Conservation (phyloP, 2,113 vertebrate genomes). For the Caloenas nicobarica region DNA sequence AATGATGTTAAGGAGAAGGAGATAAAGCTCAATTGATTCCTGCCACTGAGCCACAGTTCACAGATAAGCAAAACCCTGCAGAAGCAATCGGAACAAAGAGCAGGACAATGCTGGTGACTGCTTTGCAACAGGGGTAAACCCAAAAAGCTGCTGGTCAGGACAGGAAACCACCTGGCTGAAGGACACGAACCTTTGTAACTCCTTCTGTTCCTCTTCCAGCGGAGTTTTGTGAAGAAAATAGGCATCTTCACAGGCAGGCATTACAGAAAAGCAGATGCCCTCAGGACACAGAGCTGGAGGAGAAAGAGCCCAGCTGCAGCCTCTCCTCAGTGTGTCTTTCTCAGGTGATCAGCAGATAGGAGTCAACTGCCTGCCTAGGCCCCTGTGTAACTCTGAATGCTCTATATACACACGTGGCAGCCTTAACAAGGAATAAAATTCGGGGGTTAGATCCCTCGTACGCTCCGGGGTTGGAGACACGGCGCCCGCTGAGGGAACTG, state of each 20-base stretch:
- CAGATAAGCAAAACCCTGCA: neutral
- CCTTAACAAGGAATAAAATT: too few relatives aligned
- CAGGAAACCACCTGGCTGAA: neutral
- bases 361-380: accelerated
- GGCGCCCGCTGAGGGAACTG: accelerated
- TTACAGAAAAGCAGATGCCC: neutral
- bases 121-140: neutral
- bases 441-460: accelerated
- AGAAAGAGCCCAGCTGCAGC: neutral
- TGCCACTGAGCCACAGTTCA: neutral
- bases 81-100: neutral
- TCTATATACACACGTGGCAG: accelerated
- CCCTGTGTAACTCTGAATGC: accelerated
- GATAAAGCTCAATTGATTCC: neutral
- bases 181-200: accelerated
- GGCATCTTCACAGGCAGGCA: neutral
- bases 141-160: neutral
- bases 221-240: neutral
- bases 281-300: neutral
- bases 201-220: neutral
- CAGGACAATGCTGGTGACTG: neutral
- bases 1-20: neutral
- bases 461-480: accelerated
- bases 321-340: neutral
- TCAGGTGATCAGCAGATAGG: too few relatives aligned